Base-by-base conservation (phyloP, 1,140 invertebrate genomes). In the Tyrophagus putrescentiae region DNA sequence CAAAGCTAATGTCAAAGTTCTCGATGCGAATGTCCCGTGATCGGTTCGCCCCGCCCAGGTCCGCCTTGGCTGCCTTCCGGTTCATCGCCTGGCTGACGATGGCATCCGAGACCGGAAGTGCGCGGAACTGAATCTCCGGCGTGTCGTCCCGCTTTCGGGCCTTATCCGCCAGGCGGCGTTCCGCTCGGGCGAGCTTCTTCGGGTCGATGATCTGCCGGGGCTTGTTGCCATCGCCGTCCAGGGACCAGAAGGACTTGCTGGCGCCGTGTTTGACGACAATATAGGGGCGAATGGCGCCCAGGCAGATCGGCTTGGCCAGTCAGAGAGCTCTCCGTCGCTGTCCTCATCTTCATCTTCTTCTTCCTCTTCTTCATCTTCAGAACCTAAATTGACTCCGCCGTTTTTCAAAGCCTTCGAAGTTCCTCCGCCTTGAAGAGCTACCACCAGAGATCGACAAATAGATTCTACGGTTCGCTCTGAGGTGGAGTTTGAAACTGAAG, bases 1-100 rank as follows among this genome's bases (percentile, higher is more conserved):
- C 94, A 75, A 89, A 98, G 7, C 92, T 85, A 64, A 98, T 83
- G 76, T 98, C 95, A 76, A 98, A 96, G 74, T 97, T 95, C 76
- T 98, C 93, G 75, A 98, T 91, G 70, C 85, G 83, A 68, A 98
- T 94, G 71, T 98, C 94, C 71, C 86, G 84, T 45, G 84, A 83
- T 66, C 83, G 83, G 70, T 91, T 91, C 54, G 78, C 81, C 29
- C 86, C 84, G 71, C 90, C 90, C 4, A 82, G 83, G 75, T 96
- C 92, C 71, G 92, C 72, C 75, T 84, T 87, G 66, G 78, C 84
- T 68, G 93, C 92, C 70, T 91, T 92, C 73, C 92, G 91, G 69
- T 84, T 94, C 0, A 85, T 84, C 57, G 90, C 86, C 75, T 97
- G 92, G 18, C 32, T 36, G 3, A 39, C 52, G 4, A 54, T n/a